Evolutionary conservation across 2,113 vertebrate species (phyloP).

Genomic region (Aphyosemion australe): DNA sequence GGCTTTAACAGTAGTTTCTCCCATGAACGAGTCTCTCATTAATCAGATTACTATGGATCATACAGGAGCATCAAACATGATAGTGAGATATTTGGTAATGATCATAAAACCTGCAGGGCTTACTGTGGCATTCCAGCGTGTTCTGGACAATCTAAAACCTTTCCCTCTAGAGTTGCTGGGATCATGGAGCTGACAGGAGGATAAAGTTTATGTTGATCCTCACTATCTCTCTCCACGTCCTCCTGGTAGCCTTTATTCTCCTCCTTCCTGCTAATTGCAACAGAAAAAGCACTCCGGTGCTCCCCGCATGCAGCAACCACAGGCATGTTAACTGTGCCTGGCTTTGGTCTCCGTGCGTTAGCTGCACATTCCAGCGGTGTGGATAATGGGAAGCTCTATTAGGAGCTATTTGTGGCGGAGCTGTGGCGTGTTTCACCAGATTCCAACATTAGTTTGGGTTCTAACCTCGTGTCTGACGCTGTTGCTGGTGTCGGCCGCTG

Average conservation of each 20-base stretch:
- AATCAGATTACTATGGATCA: neutral
- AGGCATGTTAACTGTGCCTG: constrained; percentile 74
- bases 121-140: neutral
- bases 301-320: constrained; percentile 58
- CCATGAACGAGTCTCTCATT: neutral
- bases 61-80: constrained; percentile 1
- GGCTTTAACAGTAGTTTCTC: constrained; percentile 1
- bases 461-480: constrained; percentile 41
- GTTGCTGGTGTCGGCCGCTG: constrained; percentile 24
- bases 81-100: constrained; percentile 4
- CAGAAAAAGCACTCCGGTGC: constrained; percentile 53
- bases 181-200: constrained; percentile 10
- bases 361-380: constrained; percentile 71
- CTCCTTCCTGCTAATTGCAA: constrained; percentile 52
- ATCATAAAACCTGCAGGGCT: neutral
- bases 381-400: constrained; percentile 72
- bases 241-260: constrained; percentile 39
- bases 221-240: constrained; percentile 30
- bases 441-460: constrained; percentile 63
- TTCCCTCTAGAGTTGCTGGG: constrained; percentile 1
- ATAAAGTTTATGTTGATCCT: constrained; percentile 14
- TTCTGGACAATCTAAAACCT: constrained; percentile 9
- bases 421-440: constrained; percentile 68
- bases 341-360: constrained; percentile 69
- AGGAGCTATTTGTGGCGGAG: constrained; percentile 67